Evolutionary conservation across 2,888 invertebrate species (phyloP).

Genomic region (Macrosiphum euphorbiae): DNA sequence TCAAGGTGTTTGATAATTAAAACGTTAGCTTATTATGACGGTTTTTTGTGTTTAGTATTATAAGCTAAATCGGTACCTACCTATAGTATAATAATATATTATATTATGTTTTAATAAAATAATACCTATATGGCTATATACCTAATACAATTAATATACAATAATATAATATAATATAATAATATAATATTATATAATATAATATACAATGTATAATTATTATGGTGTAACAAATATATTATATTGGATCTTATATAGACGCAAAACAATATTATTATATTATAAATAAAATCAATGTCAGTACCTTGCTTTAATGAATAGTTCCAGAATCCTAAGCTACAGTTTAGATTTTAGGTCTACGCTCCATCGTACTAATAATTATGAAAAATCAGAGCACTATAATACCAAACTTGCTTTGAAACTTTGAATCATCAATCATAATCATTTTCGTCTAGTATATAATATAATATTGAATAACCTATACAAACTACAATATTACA

Average conservation of each 20-base stretch:
- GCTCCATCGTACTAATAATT: not conserved
- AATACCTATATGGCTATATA: not conserved
- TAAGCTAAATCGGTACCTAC: too few species aligned
- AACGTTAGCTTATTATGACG: not conserved
- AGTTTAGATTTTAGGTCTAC: not conserved
- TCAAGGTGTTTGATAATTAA: not conserved
- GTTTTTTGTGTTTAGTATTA: not conserved
- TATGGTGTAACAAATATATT: not conserved
- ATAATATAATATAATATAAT: too few species aligned
- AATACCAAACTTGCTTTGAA: not conserved
- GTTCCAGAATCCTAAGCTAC: slow-evolving; percentile 21
- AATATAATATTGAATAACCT: not conserved
- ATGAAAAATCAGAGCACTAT: not conserved
- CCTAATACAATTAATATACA: too few species aligned
- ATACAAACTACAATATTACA: not conserved
- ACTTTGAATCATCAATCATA: slow-evolving; percentile 41
- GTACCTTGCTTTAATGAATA: not conserved
- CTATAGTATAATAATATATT: too few species aligned
- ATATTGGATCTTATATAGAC: not conserved
- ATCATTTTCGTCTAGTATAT: not conserved
- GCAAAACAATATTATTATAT: not conserved
- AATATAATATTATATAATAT: too few species aligned
- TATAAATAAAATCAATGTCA: slow-evolving; percentile 12
- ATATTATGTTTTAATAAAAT: too few species aligned
- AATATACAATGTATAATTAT: too few species aligned